phyloP scores from a whole-genome alignment of 2,888 invertebrate species.

The Julus scanicus region DNA sequence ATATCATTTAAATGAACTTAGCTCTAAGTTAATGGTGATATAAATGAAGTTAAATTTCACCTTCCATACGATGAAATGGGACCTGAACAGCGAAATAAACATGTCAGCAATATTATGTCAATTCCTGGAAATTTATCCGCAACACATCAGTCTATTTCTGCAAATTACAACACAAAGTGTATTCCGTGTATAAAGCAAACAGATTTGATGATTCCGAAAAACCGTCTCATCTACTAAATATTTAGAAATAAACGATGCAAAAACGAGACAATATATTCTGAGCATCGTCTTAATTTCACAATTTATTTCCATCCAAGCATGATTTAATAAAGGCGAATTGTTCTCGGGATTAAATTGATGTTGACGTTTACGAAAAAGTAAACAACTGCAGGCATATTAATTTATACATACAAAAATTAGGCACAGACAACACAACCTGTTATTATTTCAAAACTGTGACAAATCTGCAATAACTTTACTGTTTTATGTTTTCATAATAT shows the following conservation, averaged over 20 bases:
- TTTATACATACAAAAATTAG: not conserved
- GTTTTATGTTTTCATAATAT: too few relatives aligned
- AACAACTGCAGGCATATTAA: not conserved
- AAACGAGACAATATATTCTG: not conserved
- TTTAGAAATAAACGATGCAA: not conserved
- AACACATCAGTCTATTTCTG: not conserved
- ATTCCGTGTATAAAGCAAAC: not conserved
- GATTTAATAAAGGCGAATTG: not conserved
- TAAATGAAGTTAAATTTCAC: not conserved
- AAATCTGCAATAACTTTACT: too few relatives aligned
- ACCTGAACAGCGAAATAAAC: not conserved
- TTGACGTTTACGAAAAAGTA: not conserved
- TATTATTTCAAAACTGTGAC: not conserved
- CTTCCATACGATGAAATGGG: not conserved
- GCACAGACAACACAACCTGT: not conserved
- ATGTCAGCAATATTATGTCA: not conserved
- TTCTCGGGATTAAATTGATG: not conserved
- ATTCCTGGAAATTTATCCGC: not conserved
- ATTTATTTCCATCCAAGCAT: not conserved
- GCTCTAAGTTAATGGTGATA: not conserved
- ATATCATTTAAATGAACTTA: too few relatives aligned
- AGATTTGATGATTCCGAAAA: not conserved
- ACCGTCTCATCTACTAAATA: not conserved
- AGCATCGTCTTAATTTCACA: conserved; percentile 6
- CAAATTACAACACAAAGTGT: not conserved